Conservation (phyloP, 2,113 vertebrate species). For the Pseudopipra pipra region DNA sequence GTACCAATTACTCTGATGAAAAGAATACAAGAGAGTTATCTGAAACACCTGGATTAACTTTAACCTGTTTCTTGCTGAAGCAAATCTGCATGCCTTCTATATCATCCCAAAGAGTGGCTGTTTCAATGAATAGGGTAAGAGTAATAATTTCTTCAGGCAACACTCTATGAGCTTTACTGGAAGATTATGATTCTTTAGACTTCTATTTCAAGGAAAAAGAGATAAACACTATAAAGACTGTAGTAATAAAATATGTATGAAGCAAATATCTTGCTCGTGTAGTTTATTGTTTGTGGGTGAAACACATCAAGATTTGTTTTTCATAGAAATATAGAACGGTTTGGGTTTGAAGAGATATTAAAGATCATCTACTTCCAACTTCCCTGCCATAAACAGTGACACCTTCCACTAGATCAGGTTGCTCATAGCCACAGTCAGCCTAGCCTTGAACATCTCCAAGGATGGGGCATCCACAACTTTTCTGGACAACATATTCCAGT, state of each 20-base stretch:
- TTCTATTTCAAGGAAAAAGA: neutral
- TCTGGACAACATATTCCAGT: neutral
- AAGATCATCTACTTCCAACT: neutral
- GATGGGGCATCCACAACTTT: neutral
- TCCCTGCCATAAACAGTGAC: neutral
- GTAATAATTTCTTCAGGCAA: neutral
- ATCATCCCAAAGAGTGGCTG: neutral
- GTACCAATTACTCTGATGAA: neutral
- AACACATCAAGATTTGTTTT: neutral
- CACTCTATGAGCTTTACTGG: neutral
- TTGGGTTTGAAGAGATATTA: neutral
- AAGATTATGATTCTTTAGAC: neutral
- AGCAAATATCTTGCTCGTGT: neutral
- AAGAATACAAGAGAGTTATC: neutral
- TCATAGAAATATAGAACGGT: neutral
- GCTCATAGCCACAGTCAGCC: neutral
- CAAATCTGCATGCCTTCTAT: neutral
- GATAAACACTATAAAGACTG: neutral
- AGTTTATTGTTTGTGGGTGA: neutral
- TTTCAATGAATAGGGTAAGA: neutral
- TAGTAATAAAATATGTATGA: neutral
- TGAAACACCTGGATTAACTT: neutral
- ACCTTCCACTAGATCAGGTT: neutral
- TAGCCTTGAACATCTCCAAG: neutral
- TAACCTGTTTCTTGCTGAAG: neutral